These are phyloP conservation scores for Rotaria magnacalcarata DNA, from an alignment of 2,888 invertebrate genomes.

Conservation along the genomic window DNA sequence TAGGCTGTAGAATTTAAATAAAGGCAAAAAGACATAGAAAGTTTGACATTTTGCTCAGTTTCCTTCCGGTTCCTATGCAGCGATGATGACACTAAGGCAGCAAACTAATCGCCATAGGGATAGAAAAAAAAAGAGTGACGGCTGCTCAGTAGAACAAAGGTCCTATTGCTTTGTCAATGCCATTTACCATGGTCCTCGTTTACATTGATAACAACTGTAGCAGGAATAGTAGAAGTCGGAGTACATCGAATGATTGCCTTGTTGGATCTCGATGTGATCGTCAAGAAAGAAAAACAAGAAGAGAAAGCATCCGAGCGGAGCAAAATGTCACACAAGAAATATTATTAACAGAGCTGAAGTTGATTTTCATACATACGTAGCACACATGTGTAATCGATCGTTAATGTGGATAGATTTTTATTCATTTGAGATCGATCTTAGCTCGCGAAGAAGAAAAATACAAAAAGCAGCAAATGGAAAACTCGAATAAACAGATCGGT, in stretches of 20 bases:
- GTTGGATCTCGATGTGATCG: background rate
- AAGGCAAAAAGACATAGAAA: background rate
- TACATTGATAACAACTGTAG: background rate
- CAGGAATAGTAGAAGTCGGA: background rate
- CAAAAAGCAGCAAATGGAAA: background rate
- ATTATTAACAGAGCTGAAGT: background rate
- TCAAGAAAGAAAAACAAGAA: background rate
- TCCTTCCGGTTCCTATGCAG: background rate
- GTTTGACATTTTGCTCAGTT: background rate
- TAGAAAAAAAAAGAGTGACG: background rate
- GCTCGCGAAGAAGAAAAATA: background rate
- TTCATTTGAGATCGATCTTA: background rate
- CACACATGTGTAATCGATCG: background rate
- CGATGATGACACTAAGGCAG: background rate
- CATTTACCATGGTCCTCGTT: background rate
- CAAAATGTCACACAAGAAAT: background rate
- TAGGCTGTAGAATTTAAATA: background rate
- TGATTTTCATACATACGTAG: background rate
- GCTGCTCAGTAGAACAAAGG: background rate
- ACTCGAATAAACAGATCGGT: conserved; percentile 16
- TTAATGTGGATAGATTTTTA: background rate
- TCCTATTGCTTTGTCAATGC: background rate
- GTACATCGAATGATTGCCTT: background rate
- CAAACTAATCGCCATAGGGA: background rate
- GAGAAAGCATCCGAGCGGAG: conserved; percentile 1